Conservation (phyloP, 2,888 invertebrate genomes). For the Lasioglossum pauxillum region DNA sequence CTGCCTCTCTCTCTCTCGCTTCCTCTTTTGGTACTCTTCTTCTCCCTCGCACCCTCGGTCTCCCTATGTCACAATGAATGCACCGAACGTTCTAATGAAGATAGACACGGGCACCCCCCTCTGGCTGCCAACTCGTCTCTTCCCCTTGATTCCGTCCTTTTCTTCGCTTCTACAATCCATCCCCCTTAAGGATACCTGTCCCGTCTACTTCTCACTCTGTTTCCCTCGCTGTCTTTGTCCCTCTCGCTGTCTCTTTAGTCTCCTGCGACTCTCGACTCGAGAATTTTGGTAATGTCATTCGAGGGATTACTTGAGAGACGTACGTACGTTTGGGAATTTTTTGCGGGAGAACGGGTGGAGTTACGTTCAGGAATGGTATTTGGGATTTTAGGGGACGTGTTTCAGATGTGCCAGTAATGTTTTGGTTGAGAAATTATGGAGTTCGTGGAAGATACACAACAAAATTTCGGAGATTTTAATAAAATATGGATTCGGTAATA, state of each 20-base stretch:
- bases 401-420: not conserved
- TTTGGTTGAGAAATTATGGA: not conserved
- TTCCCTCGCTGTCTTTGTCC: not conserved
- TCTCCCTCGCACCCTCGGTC: not conserved
- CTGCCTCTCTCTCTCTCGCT: conserved; percentile 28
- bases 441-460: not conserved
- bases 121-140: conserved; percentile 25
- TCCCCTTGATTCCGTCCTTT: conserved; percentile 7
- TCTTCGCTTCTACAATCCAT: conserved; percentile 14
- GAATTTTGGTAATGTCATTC: conserved; percentile 55
- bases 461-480: too few relatives aligned
- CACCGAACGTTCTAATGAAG: conserved; percentile 67
- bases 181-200: conserved; percentile 40
- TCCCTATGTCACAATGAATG: conserved; percentile 46
- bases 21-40: not conserved
- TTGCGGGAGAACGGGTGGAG: not conserved
- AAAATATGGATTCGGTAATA: too few relatives aligned
- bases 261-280: conserved; percentile 52
- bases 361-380: not conserved
- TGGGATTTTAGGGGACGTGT: not conserved
- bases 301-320: not conserved
- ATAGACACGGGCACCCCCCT: conserved; percentile 56
- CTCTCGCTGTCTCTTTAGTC: not conserved
- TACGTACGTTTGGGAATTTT: not conserved
- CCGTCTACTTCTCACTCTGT: not conserved